Base-by-base conservation (phyloP, 2,888 invertebrate genomes). In the Corbicula japonica region DNA sequence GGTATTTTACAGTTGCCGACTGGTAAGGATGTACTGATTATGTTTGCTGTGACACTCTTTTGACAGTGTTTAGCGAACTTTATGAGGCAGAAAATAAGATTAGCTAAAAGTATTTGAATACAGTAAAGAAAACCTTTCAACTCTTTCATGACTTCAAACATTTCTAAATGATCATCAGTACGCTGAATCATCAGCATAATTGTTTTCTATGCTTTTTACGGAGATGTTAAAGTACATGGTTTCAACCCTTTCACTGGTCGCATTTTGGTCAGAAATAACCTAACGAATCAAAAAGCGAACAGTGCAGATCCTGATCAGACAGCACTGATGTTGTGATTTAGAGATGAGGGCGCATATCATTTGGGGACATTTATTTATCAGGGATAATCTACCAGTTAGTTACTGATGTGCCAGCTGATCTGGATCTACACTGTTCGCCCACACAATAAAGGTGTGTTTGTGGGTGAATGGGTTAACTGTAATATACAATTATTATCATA, bases 1-100 rank as follows among this genome's bases (percentile, higher is more conserved):
- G 15, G 58, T 35, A 58, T 38, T 58, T 34, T 58, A 28, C 38
- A 41, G 41, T n/a, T 41, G 38, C 18, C 28, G 41, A 41, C 26
- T 26, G 23, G 35, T 41, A 41, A 28, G 38, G 58, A 18, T 18
- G n/a, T 61, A 50, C 5, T 60, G 70, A 70, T 76, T 58, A 56
- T 38, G 58, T 78, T 74, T 46, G 63, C 48, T 73, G 65, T 70
- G 62, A 78, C 73, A 69, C 63, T 44, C 50, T 26, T 34, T 38
- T 68, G 73, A 70, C 73, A 62, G 52, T 28, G 38, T 48, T 74
- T 66, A 74, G 38, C 66, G 34, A 41, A 46, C 56, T 78, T 78
- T 78, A 78, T 73, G 63, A 73, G 28, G 65, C 72, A 72, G 50
- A 68, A 73, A 72, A 72, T 58, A 73, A 50, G 63, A 70, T 73